Base-by-base conservation (phyloP, 2,888 invertebrate species). In the Allophyes oxyacanthae region DNA sequence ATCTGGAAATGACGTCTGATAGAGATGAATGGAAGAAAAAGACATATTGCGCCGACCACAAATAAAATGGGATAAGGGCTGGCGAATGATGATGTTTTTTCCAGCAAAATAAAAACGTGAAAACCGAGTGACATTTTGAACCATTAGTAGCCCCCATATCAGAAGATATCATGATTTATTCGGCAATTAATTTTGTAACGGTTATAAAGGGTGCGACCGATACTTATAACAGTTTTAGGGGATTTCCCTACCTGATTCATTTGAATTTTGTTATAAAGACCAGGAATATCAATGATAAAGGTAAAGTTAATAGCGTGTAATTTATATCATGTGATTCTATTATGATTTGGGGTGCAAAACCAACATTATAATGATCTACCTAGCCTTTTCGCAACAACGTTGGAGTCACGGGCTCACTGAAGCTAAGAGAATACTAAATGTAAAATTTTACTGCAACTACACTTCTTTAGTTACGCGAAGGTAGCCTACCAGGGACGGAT, bases 101-200 rank as follows among this genome's bases (percentile, higher is more conserved):
- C 4, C 2, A 4, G 20, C 20, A 20, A 2, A 3, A 20, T 20
- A 2, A 20, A 10, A 37, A 6, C 9, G 55, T 63, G 70, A 68
- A 13, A 51, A 38, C 30, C 0, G 2, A 26, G 46, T 44, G 73
- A 69, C 33, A 42, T 64, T 41, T n/a, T 0, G 20, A 37, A 43
- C 36, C 38, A n/a, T 0, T 64, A 53, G 77, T 73, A 73, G 4
- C 13, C 6, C 13, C 0, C 33, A 51, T 49, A 56, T 56, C 42
- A 57, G 52, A 25, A 73, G 71, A 74, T 77, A 74, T 52, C 71
- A 77, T 74, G 74, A 74, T 74, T 74, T 74, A 74, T 74, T 54
- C 34, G 63, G 33, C 77, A 74, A 74, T 74, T 74, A 74, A 74
- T 74, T 74, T 66, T 64, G 38, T 73, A 73, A 63, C 70, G 66